phyloP scores from a whole-genome alignment of 2,888 invertebrate genomes.

The Folsomia manolachei region DNA sequence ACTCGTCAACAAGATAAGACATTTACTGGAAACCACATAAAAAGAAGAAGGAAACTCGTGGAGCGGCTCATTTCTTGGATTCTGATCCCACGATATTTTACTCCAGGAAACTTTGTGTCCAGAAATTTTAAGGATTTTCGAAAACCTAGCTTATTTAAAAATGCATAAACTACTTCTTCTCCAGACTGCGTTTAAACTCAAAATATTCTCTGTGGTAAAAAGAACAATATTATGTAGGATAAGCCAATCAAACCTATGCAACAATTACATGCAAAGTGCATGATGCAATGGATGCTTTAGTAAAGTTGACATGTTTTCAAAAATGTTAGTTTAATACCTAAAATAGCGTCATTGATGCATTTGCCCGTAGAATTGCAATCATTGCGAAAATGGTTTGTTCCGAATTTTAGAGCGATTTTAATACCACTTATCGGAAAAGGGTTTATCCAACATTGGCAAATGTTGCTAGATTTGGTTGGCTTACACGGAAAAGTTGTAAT shows the following conservation, averaged over 20 bases:
- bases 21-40: not conserved
- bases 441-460: no score
- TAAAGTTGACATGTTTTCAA: slow-evolving; percentile 27
- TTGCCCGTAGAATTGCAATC: no score
- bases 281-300: slow-evolving; percentile 25
- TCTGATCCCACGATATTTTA: not conserved
- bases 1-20: not conserved
- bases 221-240: slow-evolving; percentile 6
- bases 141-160: not conserved
- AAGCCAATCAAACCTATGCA: not conserved
- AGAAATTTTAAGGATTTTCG: not conserved
- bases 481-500: no score
- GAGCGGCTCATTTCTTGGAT: not conserved
- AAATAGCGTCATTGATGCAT: no score
- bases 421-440: no score
- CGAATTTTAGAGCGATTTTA: no score
- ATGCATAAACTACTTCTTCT: not conserved
- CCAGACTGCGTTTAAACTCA: slow-evolving; percentile 28
- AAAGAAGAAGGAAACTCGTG: not conserved
- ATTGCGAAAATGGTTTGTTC: no score
- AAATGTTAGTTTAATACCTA: no score
- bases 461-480: no score
- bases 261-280: slow-evolving; percentile 26
- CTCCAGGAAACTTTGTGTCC: not conserved
- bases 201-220: slow-evolving; percentile 39